phyloP scores from a whole-genome alignment of 1,140 invertebrate genomes.

The Lepidurus arcticus region DNA sequence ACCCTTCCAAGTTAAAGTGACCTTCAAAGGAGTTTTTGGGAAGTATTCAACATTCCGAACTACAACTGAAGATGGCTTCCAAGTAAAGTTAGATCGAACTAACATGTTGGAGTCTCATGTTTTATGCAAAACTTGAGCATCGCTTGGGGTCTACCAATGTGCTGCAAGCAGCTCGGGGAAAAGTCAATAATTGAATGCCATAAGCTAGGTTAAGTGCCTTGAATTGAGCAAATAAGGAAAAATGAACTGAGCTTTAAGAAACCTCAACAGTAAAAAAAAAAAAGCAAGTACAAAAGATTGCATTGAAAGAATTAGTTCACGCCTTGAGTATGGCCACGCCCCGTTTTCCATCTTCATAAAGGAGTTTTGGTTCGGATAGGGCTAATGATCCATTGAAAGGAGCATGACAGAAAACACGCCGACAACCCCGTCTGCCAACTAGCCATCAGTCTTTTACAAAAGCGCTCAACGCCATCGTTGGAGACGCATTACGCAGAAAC shows the following conservation, averaged over 20 bases:
- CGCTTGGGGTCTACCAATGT: background rate
- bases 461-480: background rate
- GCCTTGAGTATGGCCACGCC: slow-evolving; percentile 1
- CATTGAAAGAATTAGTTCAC: slow-evolving; percentile 2
- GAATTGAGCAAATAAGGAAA: background rate
- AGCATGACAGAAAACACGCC: background rate
- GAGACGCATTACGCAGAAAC: too few relatives aligned
- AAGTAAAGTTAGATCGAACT: background rate
- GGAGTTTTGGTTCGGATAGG: background rate
- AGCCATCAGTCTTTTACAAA: slow-evolving; percentile 12
- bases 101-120: slow-evolving; percentile 3
- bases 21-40: background rate
- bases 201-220: background rate
- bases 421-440: background rate
- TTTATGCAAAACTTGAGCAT: background rate
- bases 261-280: background rate
- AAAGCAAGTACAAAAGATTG: background rate
- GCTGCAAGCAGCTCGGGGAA: background rate
- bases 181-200: background rate
- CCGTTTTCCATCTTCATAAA: slow-evolving; percentile 3
- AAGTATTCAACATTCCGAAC: background rate
- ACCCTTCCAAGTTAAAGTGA: too few relatives aligned
- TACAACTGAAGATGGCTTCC: background rate
- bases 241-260: background rate
- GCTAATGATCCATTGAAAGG: slow-evolving; percentile 14